A percentile compares a stretch with the other conserved stretches of the same genome.
These are phyloP conservation scores for Thecophora atra DNA, from an alignment of 2,888 invertebrate genomes.

Conservation along the genomic window DNA sequence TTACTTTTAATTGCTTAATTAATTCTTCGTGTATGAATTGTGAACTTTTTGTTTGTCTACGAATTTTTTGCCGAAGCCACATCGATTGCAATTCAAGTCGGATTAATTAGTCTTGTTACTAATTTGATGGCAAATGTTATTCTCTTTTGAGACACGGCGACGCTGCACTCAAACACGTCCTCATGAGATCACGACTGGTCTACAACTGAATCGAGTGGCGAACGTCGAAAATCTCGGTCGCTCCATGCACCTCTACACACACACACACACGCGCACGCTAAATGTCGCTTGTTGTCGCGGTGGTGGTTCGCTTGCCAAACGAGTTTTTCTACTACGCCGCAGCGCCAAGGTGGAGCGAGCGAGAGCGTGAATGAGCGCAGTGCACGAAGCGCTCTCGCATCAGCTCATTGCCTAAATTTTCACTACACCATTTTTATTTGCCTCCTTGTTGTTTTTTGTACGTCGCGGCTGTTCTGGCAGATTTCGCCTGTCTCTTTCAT, in stretches of 20 bases:
- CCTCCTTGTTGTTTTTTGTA: constrained; percentile 39
- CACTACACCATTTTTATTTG: constrained; percentile 58
- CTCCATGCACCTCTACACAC: constrained; percentile 38
- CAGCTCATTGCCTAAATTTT: constrained; percentile 32
- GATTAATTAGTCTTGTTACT: constrained; percentile 18
- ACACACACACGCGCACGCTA: constrained; percentile 30
- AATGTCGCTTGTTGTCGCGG: constrained; percentile 35
- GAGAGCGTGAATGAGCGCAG: constrained; percentile 11
- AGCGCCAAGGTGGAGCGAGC: constrained; percentile 20
- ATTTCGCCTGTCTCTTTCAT: not conserved
- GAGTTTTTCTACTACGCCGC: constrained; percentile 42
- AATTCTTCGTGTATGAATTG: constrained; percentile 15
- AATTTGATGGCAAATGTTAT: constrained; percentile 20
- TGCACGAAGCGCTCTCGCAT: constrained; percentile 33
- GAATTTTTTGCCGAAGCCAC: constrained; percentile 14
- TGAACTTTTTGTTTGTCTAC: not conserved
- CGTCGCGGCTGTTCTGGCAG: not conserved
- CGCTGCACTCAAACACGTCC: constrained; percentile 60
- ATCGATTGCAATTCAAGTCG: constrained; percentile 17
- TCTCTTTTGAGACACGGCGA: constrained; percentile 40
- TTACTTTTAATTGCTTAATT: constrained; percentile 8
- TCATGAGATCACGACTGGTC: constrained; percentile 66
- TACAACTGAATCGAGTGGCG: constrained; percentile 56
- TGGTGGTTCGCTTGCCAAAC: constrained; percentile 46
- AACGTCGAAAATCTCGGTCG: constrained; percentile 48